These are phyloP conservation scores for Helobdella robusta DNA, from an alignment of 2,888 invertebrate genomes.

Conservation along the genomic window DNA sequence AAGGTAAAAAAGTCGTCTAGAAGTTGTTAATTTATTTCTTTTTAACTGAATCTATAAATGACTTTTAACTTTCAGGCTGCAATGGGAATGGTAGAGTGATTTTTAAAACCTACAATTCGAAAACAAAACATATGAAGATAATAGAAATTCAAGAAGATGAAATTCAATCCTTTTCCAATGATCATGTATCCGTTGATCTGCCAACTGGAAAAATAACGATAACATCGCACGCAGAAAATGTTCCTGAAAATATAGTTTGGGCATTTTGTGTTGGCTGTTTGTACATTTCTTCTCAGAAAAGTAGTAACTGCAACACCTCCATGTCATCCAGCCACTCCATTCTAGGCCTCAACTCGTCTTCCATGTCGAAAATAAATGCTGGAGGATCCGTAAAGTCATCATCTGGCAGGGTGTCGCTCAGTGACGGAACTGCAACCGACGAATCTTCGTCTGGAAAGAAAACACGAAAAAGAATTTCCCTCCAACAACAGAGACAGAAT, in stretches of 20 bases:
- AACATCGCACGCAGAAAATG: slow-evolving; percentile 11
- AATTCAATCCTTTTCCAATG: slow-evolving; percentile 25
- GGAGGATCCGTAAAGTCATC: slow-evolving; percentile 19
- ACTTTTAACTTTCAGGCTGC: background rate
- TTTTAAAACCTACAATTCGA: slow-evolving; percentile 16
- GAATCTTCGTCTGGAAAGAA: background rate
- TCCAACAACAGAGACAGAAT: slow-evolving; percentile 2
- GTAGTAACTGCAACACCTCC: background rate
- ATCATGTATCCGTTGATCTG: slow-evolving; percentile 30
- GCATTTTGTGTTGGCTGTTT: slow-evolving; percentile 32
- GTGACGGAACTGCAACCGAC: slow-evolving; percentile 8
- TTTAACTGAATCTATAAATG: slow-evolving; percentile 15
- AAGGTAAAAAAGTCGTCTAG: slow-evolving; percentile 5
- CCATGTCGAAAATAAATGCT: too few species aligned
- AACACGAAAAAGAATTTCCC: slow-evolving; percentile 2
- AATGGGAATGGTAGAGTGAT: background rate
- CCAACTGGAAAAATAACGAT: slow-evolving; percentile 30
- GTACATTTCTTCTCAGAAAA: slow-evolving; percentile 28
- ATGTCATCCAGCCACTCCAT: background rate
- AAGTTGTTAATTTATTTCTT: slow-evolving; percentile 10
- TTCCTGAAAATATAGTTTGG: slow-evolving; percentile 30
- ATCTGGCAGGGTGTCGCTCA: background rate
- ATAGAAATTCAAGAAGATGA: slow-evolving; percentile 29
- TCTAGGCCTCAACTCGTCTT: background rate
- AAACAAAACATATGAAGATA: background rate